Conservation (phyloP, 2,113 vertebrate species). For the Xyliphius kryptos region DNA sequence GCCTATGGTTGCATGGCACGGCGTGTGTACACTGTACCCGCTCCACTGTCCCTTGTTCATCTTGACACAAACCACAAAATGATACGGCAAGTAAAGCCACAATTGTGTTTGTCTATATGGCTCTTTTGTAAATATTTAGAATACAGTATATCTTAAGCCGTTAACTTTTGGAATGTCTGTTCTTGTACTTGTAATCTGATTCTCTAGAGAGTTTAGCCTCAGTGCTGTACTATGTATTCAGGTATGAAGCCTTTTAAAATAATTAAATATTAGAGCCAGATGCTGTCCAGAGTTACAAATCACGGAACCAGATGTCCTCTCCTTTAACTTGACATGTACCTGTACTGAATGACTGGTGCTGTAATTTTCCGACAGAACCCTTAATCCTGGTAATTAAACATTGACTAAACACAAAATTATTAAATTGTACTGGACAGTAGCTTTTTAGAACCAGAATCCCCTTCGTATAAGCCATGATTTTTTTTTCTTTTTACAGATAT, state of each 20-base stretch:
- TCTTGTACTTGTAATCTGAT: too few relatives aligned
- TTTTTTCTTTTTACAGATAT: slow-evolving; percentile 1
- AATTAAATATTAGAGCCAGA: background rate
- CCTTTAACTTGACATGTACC: too few relatives aligned
- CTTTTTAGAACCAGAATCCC: background rate
- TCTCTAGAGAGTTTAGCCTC: too few relatives aligned
- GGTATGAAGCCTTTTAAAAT: too few relatives aligned
- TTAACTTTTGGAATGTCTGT: background rate
- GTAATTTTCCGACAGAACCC: too few relatives aligned
- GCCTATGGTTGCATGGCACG: slow-evolving; percentile 4
- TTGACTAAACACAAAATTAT: background rate
- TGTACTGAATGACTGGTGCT: too few relatives aligned
- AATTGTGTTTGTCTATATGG: background rate
- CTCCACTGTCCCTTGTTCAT: background rate
- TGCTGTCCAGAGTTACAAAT: background rate
- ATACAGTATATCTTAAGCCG: background rate
- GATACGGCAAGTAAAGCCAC: background rate
- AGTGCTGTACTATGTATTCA: too few relatives aligned
- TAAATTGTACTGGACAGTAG: background rate
- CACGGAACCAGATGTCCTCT: too few relatives aligned
- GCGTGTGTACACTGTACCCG: background rate
- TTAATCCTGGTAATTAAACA: too few relatives aligned
- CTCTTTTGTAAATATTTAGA: background rate
- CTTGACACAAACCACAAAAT: slow-evolving; percentile 8
- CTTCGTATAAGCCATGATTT: background rate